Percentiles rank a stretch among this genome's conserved stretches.
Conservation (phyloP, 2,888 invertebrate species). For the Lissonota sp. region DNA sequence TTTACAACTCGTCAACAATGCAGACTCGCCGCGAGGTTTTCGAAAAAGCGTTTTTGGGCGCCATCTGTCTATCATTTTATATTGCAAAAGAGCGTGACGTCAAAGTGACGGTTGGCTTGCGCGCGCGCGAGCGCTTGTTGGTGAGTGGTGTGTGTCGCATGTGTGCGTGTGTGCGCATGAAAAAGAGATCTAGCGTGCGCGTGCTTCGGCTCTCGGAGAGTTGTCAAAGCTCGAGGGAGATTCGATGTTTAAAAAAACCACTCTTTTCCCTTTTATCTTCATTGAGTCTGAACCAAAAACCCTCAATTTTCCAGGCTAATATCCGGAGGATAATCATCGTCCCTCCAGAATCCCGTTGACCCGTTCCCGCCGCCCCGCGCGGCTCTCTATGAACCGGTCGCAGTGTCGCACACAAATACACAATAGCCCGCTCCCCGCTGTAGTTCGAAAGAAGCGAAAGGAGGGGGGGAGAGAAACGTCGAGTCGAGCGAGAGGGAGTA, state of each 20-base stretch:
- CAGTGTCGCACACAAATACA: too few relatives aligned
- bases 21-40: too few relatives aligned
- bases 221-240: not conserved
- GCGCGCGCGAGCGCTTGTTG: slow-evolving; percentile 11
- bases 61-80: not conserved
- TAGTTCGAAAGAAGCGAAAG: slow-evolving; percentile 6
- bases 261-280: not conserved
- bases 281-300: too few relatives aligned
- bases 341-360: slow-evolving; percentile 53
- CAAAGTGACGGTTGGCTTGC: not conserved
- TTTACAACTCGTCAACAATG: too few relatives aligned
- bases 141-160: too few relatives aligned
- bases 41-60: too few relatives aligned
- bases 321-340: not conserved
- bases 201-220: slow-evolving; percentile 28
- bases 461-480: slow-evolving; percentile 7
- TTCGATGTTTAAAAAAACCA: not conserved
- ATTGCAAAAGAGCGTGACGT: slow-evolving; percentile 7
- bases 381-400: slow-evolving; percentile 58
- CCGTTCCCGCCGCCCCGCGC: slow-evolving; percentile 61
- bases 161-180: not conserved
- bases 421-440: slow-evolving; percentile 23
- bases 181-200: not conserved
- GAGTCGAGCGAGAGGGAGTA: slow-evolving; percentile 5
- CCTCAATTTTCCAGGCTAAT: too few relatives aligned